Percentiles rank a stretch among this genome's conserved stretches.
Conservation (phyloP, 1,140 invertebrate species). For the Ridgeia piscesae region DNA sequence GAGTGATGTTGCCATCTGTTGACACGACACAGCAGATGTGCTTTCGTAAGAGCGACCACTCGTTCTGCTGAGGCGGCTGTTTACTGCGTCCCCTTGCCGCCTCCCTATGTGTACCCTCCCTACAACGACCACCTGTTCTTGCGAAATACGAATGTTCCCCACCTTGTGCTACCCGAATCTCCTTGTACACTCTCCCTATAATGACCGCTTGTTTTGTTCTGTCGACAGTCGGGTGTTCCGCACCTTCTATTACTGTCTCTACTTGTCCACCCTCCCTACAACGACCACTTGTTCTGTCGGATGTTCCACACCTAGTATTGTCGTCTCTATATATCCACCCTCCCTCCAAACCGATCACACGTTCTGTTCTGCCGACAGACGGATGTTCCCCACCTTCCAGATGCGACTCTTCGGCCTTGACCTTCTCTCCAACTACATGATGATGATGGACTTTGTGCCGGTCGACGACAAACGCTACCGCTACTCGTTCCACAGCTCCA, state of each 20-base stretch:
- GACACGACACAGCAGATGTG: no score
- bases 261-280: not conserved
- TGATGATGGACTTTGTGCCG: constrained; percentile 93
- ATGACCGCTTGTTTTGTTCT: not conserved
- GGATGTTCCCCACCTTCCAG: constrained; percentile 56
- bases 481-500: constrained; percentile 98
- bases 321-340: not conserved
- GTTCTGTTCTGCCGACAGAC: constrained; percentile 36
- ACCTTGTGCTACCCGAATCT: no score
- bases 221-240: not conserved
- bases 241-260: not conserved
- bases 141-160: no score
- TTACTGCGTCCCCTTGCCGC: no score
- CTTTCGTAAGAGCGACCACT: no score
- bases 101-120: no score
- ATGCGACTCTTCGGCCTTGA: constrained; percentile 68
- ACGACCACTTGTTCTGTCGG: not conserved
- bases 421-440: constrained; percentile 96
- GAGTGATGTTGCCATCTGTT: no score
- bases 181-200: not conserved
- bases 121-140: not conserved
- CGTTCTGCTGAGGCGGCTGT: no score
- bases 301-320: not conserved
- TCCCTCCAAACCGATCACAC: not conserved
- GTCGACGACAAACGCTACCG: constrained; percentile 81